Conservation (phyloP, 2,797 vertebrate species). For the Sebastes steindachneri region DNA sequence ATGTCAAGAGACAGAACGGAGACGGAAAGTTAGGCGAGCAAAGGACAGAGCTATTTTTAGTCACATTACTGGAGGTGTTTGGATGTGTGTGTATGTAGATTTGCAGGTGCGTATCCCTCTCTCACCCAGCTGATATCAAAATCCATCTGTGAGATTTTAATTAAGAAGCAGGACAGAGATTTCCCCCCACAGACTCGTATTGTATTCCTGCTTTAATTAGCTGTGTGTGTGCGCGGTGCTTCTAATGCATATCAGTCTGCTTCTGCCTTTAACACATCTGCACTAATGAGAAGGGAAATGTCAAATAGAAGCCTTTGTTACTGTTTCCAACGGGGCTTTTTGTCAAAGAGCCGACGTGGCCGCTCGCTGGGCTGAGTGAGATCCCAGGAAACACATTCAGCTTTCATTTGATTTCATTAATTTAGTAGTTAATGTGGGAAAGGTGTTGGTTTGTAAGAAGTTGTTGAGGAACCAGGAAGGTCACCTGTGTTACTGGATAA, state of each 20-base stretch:
- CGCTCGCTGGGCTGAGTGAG: neutral
- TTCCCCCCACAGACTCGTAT: constrained; percentile 15
- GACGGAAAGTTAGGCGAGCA: constrained; percentile 30
- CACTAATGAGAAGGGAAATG: constrained; percentile 46
- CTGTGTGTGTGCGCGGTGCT: neutral
- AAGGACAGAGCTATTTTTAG: constrained; percentile 52
- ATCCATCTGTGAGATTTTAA: constrained; percentile 51
- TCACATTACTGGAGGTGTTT: neutral
- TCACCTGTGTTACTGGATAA: neutral
- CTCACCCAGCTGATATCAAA: constrained; percentile 8
- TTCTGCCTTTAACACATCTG: constrained; percentile 12
- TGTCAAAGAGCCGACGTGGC: neutral
- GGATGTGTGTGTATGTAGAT: neutral
- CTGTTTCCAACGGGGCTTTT: neutral
- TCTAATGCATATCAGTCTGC: neutral
- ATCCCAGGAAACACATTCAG: neutral
- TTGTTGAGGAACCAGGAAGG: neutral
- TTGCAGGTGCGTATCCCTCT: constrained; percentile 20
- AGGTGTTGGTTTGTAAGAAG: neutral
- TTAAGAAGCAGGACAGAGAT: constrained; percentile 34
- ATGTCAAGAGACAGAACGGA: constrained; percentile 59
- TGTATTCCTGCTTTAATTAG: constrained; percentile 37
- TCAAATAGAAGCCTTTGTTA: constrained; percentile 24
- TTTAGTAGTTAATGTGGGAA: neutral
- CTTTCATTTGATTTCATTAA: neutral